phyloP scores from a whole-genome alignment of 2,113 vertebrate genomes.

The Tricholaema leucomelas region DNA sequence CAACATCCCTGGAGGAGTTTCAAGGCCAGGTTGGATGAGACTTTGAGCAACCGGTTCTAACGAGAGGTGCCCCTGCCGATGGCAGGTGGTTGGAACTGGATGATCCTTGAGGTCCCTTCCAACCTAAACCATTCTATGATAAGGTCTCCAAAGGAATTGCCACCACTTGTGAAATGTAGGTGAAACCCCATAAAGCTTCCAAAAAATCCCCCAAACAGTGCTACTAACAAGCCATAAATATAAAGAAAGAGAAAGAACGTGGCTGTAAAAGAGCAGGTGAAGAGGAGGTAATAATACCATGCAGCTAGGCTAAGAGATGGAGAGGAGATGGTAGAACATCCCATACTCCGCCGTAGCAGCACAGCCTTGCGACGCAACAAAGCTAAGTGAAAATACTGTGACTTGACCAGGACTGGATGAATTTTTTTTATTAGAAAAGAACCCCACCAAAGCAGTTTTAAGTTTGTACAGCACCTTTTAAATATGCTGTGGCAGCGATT shows the following conservation, averaged over 20 bases:
- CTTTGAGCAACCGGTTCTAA: too few relatives aligned
- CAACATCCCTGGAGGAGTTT: too few relatives aligned
- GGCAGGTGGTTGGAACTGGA: too few relatives aligned
- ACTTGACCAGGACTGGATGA: background rate
- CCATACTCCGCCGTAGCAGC: background rate
- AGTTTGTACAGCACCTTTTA: background rate
- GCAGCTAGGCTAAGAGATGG: background rate
- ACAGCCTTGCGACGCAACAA: background rate
- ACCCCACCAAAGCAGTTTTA: background rate
- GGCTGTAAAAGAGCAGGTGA: background rate
- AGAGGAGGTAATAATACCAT: background rate
- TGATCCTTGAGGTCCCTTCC: too few relatives aligned
- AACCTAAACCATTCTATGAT: too few relatives aligned
- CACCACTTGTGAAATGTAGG: accelerated
- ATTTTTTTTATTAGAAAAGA: background rate
- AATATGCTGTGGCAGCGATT: background rate
- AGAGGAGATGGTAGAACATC: background rate
- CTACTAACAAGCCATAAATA: background rate
- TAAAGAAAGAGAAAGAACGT: background rate
- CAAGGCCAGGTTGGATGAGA: too few relatives aligned
- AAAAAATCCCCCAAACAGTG: background rate
- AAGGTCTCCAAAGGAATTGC: background rate
- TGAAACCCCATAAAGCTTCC: background rate
- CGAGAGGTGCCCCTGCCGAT: too few relatives aligned
- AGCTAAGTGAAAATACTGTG: background rate